Percentiles rank a stretch among this genome's conserved stretches.
Conservation (phyloP, 2,888 invertebrate species). For the Carcina quercana region DNA sequence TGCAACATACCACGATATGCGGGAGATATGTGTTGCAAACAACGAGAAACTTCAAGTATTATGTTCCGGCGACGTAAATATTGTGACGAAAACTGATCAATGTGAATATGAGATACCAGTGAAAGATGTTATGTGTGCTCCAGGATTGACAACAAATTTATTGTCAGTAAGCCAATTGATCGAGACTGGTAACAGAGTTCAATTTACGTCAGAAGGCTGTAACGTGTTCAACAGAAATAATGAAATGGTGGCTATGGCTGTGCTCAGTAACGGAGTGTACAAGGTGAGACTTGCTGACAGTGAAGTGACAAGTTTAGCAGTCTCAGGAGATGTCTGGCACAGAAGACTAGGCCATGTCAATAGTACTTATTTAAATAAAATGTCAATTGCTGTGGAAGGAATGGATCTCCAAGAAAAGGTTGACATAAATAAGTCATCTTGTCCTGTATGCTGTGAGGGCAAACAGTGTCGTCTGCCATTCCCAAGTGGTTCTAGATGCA, state of each 20-base stretch:
- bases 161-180: conserved; percentile 20
- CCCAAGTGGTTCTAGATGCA: no score
- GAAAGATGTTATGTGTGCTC: conserved; percentile 18
- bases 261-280: conserved; percentile 13
- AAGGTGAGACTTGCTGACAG: no score
- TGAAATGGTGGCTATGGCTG: conserved; percentile 10
- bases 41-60: conserved; percentile 10
- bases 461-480: no score
- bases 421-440: no score
- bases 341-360: no score
- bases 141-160: conserved; percentile 16
- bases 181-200: conserved; percentile 12
- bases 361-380: no score
- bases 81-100: conserved; percentile 15
- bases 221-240: conserved; percentile 8
- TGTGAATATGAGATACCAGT: conserved; percentile 12
- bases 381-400: no score
- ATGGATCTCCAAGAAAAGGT: no score
- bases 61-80: conserved; percentile 15
- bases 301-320: no score
- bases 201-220: conserved; percentile 6
- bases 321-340: no score
- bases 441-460: no score
- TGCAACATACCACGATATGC: not conserved
- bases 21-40: conserved; percentile 18